These are phyloP conservation scores for Oceanodroma tethys DNA, from an alignment of 2,113 vertebrate genomes.

Conservation along the genomic window DNA sequence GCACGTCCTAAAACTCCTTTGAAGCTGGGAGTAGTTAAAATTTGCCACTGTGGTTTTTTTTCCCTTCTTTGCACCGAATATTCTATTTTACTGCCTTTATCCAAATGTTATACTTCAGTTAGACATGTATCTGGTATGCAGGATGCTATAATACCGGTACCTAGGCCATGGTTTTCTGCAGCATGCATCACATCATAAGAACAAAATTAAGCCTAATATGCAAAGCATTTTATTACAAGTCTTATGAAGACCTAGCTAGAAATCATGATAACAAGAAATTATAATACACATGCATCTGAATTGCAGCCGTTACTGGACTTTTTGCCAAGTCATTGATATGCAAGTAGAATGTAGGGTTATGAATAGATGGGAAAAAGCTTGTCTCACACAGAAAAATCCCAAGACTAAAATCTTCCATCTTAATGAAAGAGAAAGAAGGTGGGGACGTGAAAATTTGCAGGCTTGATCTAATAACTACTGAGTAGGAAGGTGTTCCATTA, in stretches of 20 bases:
- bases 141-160: not conserved
- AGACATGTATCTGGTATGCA: not conserved
- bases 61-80: not conserved
- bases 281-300: not conserved
- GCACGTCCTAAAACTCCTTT: not conserved
- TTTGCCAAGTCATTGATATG: not conserved
- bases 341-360: not conserved
- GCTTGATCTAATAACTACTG: not conserved
- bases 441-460: not conserved
- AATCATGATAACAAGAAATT: not conserved
- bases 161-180: not conserved
- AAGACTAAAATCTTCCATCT: not conserved
- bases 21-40: not conserved
- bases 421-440: not conserved
- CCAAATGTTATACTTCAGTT: not conserved
- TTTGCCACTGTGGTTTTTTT: not conserved
- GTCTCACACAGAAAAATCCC: not conserved
- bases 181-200: not conserved
- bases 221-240: not conserved
- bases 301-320: not conserved
- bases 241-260: not conserved
- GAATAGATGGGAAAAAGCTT: not conserved
- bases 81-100: not conserved
- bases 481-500: not conserved
- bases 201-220: not conserved